Evolutionary conservation across 2,113 vertebrate species (phyloP), one percentile per base, ranked within the genome.

Genomic region (Spheniscus mendiculus): DNA sequence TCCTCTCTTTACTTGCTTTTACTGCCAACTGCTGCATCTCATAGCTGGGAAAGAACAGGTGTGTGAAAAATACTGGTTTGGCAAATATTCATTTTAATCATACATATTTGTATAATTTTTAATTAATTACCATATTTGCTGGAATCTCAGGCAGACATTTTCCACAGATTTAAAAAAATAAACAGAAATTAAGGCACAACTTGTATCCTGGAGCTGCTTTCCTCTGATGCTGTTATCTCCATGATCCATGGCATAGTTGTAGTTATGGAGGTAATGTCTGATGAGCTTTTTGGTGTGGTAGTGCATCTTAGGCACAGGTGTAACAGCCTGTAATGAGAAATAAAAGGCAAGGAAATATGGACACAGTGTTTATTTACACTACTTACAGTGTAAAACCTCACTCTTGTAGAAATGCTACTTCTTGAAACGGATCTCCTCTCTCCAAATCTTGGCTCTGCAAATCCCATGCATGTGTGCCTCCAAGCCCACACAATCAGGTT

Each of bases 41-140:
- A 12, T 71, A 77, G 40, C 78, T 83, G 29, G 49, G 72, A 93
- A 87, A 71, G 59, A 97, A 76, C 83, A 96, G 73, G 47, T 96
- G 70, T 72, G 47, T 89, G 87, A 91, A 89, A 88, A 96, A 91
- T 79, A 61, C 30, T 23, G 58, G 23, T 2, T 87, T 90, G 85
- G 85, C 70, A 97, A 90, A 77, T 86, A 90, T 4, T 85, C 11
- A 20, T 82, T 87, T 91, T 52, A 81, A 40, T 94, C 47, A 69
- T 50, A 67, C 7, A 2, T 47, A 69, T 80, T 58, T 77, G 40
- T 93, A 49, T 91, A 69, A 52, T 79, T 85, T 80, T 67, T 59
- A 84, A 87, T 83, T 89, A 88, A 81, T 85, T 85, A 30, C 38
- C 26, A 10, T 74, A 29, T 89, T 91, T 90, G 4, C 26, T 89